Conservation (phyloP, 2,888 invertebrate genomes). For the Scrobipalpa atriplicella region DNA sequence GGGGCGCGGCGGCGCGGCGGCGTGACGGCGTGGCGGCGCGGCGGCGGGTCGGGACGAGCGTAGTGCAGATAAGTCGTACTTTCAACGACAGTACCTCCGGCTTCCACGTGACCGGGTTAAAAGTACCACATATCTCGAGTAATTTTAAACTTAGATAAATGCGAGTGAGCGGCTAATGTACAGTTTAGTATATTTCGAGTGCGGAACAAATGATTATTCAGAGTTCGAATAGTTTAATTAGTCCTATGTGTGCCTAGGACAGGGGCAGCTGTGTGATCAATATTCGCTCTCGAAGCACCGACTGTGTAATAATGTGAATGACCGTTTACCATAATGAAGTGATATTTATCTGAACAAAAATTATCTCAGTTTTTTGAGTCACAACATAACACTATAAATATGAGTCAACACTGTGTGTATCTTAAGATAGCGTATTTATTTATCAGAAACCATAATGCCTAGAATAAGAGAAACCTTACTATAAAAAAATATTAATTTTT, state of each 20-base stretch:
- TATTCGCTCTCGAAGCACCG: background rate
- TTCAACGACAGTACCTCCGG: conserved; percentile 19
- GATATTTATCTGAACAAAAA: conserved; percentile 26
- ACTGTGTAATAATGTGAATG: conserved; percentile 4
- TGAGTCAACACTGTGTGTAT: background rate
- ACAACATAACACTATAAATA: background rate
- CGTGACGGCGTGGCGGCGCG: background rate
- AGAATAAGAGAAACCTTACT: background rate
- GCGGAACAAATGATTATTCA: conserved; percentile 16
- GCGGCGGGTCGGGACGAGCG: conserved; percentile 2
- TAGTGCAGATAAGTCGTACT: conserved; percentile 26
- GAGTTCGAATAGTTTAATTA: conserved; percentile 15
- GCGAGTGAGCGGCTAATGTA: conserved; percentile 20
- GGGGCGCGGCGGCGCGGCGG: background rate
- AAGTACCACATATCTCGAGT: conserved; percentile 27
- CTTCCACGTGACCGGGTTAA: conserved; percentile 16
- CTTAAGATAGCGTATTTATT: conserved; percentile 11
- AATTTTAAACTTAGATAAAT: conserved; percentile 7
- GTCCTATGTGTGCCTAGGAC: conserved; percentile 5
- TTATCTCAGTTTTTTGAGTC: background rate
- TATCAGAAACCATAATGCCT: background rate
- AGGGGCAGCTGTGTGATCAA: conserved; percentile 5
- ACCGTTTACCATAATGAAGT: conserved; percentile 11
- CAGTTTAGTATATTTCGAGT: conserved; percentile 21
- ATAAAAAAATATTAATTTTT: conserved; percentile 4